Evolutionary conservation across 2,888 invertebrate genomes (phyloP), one percentile per base, ranked within the genome.

Genomic region (Bombyx huttoni): DNA sequence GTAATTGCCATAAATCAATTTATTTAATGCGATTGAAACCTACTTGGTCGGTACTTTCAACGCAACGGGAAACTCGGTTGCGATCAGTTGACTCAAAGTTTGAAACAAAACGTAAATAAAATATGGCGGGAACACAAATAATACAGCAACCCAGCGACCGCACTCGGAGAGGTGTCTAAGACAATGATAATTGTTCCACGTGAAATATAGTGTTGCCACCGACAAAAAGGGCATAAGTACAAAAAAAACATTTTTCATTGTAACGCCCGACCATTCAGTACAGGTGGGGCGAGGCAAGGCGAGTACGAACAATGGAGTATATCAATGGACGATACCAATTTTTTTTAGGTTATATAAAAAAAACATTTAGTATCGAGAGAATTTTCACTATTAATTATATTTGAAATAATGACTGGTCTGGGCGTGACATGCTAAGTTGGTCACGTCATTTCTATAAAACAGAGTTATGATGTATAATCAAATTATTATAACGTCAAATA

Each of bases 121-220:
- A 40, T 8, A 12, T 40, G 12, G 0, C 9, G 40, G 40, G 40
- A 40, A 40, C 49, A 49, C 48, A 50, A 50, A 50, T 34, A 47
- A 10, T 10, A 34, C 64, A 34, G 34, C 13, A 6, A 81, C 78
- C 80, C 64, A 34, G 34, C 13, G 9, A 81, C 78, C 80, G 67
- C 78, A 74, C 67, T 68, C 71, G 68, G 57, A 63, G 58, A 83
- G 84, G 85, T 85, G 87, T 74, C 81, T 87, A 87, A 88, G 83
- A 88, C 88, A 87, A 88, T 86, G 87, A 81, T 87, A 86, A 87
- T 87, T 87, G 88, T 87, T 81, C 84, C 80, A 79, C 75, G 73
- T 86, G 85, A 87, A 82, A 84, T 87, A 87, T 88, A 83, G 86
- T 78, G 78, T 78, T 82, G 84, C 84, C 82, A 82, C 84, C 78